These are phyloP conservation scores for Acrocephalus arundinaceus DNA, from an alignment of 2,113 vertebrate species.

Conservation along the genomic window DNA sequence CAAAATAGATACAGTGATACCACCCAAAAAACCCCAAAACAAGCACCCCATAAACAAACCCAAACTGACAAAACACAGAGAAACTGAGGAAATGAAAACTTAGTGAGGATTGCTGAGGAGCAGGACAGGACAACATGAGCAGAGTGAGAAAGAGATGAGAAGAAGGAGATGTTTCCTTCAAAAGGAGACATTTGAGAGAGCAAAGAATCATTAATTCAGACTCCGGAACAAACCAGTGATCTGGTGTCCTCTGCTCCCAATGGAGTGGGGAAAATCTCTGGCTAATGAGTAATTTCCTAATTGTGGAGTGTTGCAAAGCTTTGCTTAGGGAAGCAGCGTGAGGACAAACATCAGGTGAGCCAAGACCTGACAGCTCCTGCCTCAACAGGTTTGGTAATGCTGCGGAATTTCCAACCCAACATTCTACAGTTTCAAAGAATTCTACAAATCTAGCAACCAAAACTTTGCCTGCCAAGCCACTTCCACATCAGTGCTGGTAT, in stretches of 20 bases:
- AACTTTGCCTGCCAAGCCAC: not conserved
- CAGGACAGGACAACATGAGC: not conserved
- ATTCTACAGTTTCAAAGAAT: not conserved
- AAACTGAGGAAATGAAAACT: not conserved
- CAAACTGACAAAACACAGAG: not conserved
- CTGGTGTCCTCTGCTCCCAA: not conserved
- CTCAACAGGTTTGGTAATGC: not conserved
- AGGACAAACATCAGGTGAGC: not conserved
- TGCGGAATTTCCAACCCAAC: not conserved
- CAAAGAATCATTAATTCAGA: not conserved
- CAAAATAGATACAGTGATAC: not conserved
- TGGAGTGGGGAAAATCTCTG: not conserved
- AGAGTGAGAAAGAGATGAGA: not conserved
- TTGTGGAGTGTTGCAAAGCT: not conserved
- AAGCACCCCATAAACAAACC: not conserved
- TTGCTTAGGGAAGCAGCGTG: not conserved
- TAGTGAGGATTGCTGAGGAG: not conserved
- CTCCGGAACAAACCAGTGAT: accelerated
- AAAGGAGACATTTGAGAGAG: not conserved
- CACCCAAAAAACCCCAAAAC: not conserved
- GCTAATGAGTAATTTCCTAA: not conserved
- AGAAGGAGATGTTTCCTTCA: not conserved
- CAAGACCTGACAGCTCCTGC: not conserved
- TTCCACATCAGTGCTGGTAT: not conserved
- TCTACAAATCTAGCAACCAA: not conserved